Conservation (phyloP, 1,140 invertebrate genomes). For the Geopemphigus sp. region DNA sequence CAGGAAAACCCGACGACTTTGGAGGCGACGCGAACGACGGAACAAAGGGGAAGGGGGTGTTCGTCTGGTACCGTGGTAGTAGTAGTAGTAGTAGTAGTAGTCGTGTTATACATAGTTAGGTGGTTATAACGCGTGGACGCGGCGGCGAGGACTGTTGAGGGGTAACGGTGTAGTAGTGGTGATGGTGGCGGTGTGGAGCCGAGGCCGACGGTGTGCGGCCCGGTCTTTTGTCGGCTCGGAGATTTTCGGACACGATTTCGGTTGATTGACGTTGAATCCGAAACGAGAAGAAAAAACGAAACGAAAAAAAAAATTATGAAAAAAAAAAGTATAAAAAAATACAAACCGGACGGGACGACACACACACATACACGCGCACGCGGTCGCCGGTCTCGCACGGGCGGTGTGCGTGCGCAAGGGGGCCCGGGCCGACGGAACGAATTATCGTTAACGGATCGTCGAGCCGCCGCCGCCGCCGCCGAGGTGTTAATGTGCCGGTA, state of each 20-base stretch:
- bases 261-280: constrained; percentile 48
- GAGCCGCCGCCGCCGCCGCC: too few species aligned
- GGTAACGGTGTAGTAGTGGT: too few species aligned
- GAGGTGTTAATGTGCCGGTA: constrained; percentile 49
- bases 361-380: background rate
- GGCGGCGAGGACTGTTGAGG: too few species aligned
- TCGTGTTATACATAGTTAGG: too few species aligned
- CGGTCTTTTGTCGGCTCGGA: constrained; percentile 46
- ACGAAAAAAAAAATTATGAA: too few species aligned
- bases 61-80: too few species aligned
- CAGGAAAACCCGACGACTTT: too few species aligned
- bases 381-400: too few species aligned
- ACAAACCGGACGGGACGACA: constrained; percentile 20
- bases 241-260: constrained; percentile 47
- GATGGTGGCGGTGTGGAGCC: constrained; percentile 9
- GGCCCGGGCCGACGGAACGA: constrained; percentile 40
- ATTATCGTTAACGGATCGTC: constrained; percentile 49
- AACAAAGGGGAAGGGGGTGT: too few species aligned
- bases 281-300: background rate
- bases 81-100: too few species aligned
- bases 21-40: too few species aligned
- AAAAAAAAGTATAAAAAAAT: background rate
- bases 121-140: too few species aligned
- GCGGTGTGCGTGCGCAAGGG: background rate
- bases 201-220: background rate